A percentile compares a stretch with the other conserved stretches of the same genome.
Conservation (phyloP, 2,888 invertebrate genomes). For the Abscondita cerata region DNA sequence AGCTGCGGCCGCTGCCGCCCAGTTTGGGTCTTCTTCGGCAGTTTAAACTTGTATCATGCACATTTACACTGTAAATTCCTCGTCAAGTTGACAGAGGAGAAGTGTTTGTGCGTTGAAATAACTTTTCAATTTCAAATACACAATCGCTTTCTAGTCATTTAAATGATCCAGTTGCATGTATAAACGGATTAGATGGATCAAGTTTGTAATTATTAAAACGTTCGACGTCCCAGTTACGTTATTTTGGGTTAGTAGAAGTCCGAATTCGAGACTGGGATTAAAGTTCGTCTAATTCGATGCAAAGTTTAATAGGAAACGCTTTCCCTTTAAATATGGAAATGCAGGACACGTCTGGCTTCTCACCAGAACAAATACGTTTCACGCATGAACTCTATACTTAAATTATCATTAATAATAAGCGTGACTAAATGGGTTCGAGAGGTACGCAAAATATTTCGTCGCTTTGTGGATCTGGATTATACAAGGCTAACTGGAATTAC, state of each 20-base stretch:
- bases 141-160: background rate
- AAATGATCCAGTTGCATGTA: slow-evolving; percentile 19
- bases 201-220: background rate
- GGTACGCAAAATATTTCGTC: slow-evolving; percentile 42
- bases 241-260: background rate
- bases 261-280: background rate
- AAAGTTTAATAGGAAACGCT: background rate
- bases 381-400: slow-evolving; percentile 41
- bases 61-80: slow-evolving; percentile 23
- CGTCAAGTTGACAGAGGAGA: slow-evolving; percentile 21
- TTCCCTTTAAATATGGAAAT: slow-evolving; percentile 20
- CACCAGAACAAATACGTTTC: slow-evolving; percentile 43
- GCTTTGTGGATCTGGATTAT: slow-evolving; percentile 39
- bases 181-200: background rate
- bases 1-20: slow-evolving; percentile 39
- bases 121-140: slow-evolving; percentile 10
- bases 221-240: background rate
- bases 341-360: slow-evolving; percentile 26
- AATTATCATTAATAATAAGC: slow-evolving; percentile 45
- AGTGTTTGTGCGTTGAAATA: slow-evolving; percentile 15
- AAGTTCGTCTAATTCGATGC: background rate
- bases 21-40: slow-evolving; percentile 23
- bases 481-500: slow-evolving; percentile 48
- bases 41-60: slow-evolving; percentile 20
- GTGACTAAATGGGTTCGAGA: slow-evolving; percentile 40